phyloP scores from a whole-genome alignment of 2,113 vertebrate genomes.

The Cranoglanis bouderius region DNA sequence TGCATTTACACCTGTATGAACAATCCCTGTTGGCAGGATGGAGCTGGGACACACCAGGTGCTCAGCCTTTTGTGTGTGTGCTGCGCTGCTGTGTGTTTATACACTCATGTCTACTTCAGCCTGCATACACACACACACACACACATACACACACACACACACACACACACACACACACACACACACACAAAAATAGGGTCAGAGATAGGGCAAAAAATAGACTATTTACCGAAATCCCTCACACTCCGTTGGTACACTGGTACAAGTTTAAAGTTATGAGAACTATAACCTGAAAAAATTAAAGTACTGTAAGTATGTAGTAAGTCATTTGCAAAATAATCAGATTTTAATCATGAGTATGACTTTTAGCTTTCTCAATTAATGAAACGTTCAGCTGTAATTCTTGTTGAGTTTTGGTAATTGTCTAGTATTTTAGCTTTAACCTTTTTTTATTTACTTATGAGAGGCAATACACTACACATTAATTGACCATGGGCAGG shows the following conservation, averaged over 20 bases:
- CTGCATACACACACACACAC: not conserved
- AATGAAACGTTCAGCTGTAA: not conserved
- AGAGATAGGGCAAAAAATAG: not conserved
- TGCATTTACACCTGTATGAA: conserved; percentile 91
- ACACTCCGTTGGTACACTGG: not conserved
- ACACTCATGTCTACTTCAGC: not conserved
- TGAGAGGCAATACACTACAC: not conserved
- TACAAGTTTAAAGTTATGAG: not conserved
- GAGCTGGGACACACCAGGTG: conserved; percentile 84
- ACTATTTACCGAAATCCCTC: not conserved
- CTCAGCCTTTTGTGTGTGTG: conserved; percentile 65
- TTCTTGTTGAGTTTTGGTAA: not conserved
- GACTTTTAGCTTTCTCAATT: not conserved
- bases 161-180: not conserved
- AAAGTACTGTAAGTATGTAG: not conserved
- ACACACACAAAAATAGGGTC: not conserved
- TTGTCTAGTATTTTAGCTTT: not conserved
- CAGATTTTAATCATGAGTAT: not conserved
- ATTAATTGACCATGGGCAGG: not conserved
- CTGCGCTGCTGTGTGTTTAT: conserved; percentile 3
- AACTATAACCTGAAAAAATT: not conserved
- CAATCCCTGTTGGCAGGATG: conserved; percentile 79
- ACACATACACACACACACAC: not conserved
- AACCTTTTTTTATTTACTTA: not conserved
- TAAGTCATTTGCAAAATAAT: not conserved